Evolutionary conservation across 2,797 vertebrate species (phyloP).

Genomic region (Gila robusta): DNA sequence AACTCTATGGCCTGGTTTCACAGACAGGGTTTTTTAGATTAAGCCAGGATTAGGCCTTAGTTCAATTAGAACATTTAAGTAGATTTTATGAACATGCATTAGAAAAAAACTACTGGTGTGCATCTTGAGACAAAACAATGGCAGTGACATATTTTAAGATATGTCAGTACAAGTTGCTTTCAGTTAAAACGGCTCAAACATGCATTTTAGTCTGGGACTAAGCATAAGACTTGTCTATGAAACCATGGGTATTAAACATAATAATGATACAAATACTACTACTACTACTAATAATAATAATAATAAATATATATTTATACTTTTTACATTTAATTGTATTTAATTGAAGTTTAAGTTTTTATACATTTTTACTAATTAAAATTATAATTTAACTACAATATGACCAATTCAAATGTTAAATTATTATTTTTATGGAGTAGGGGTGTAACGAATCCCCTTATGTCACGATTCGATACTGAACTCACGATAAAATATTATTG

Average conservation of each 20-base stretch:
- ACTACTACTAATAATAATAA: not conserved
- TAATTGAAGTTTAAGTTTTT: not conserved
- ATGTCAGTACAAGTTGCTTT: not conserved
- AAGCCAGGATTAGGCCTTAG: not conserved
- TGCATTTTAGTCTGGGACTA: not conserved
- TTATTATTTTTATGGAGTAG: not conserved
- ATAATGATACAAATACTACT: not conserved
- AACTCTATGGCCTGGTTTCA: not conserved
- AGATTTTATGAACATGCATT: not conserved
- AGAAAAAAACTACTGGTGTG: not conserved
- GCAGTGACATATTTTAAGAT: no score
- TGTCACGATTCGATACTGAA: no score
- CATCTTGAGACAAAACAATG: no score
- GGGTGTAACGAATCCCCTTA: no score
- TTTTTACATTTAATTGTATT: not conserved
- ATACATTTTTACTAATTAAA: not conserved
- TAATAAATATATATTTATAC: no score
- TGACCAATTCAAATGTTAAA: not conserved
- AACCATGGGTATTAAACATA: not conserved
- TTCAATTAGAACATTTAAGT: not conserved
- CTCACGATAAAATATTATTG: no score
- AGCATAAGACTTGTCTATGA: not conserved
- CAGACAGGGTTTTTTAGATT: not conserved
- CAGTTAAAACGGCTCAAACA: not conserved
- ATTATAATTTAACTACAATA: not conserved